Evolutionary conservation across 2,888 invertebrate genomes (phyloP), one percentile per base, ranked within the genome.

Genomic region (Aphodius sticticus): DNA sequence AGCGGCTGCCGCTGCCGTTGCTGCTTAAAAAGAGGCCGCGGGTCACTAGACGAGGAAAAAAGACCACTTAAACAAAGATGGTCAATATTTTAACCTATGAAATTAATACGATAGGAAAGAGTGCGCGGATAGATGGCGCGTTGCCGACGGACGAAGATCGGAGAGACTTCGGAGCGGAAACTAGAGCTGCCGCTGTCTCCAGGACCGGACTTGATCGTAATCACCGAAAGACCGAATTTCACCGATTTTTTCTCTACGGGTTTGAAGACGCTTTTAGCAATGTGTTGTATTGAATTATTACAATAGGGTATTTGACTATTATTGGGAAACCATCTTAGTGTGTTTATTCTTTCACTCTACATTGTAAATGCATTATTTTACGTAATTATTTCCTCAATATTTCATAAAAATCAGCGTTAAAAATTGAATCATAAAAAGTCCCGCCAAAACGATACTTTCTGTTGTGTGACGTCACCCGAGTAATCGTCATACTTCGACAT

Each of bases 21-120:
- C 77, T 71, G 82, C 81, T 82, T 81, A 84, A 84, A 85, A 85
- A 85, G 82, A 83, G 84, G 84, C 85, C 85, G 85, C 84, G 85
- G 87, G 87, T 87, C 87, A 87, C 84, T 85, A 86, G 86, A 87
- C 86, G 86, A 86, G 85, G 87, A 88, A 83, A 83, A 84, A 82
- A 82, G 81, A 81, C 83, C 81, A 83, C 82, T 83, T 82, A 81
- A 86, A 86, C 83, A 84, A 85, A 87, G 87, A 87, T 83, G 84
- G 86, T 83, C 84, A 83, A 85, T 86, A 86, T 86, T 86, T 86
- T 86, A 87, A 87, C 86, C 87, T 87, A 86, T 86, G 86, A 87
- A 87, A 88, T 88, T 87, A 87, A 88, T 87, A 87, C 86, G 88
- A 86, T 87, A 87, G 87, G 87, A 86, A 87, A 88, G 87, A 87